Evolutionary conservation across 2,888 invertebrate genomes (phyloP).

Genomic region (Thera obeliscata): DNA sequence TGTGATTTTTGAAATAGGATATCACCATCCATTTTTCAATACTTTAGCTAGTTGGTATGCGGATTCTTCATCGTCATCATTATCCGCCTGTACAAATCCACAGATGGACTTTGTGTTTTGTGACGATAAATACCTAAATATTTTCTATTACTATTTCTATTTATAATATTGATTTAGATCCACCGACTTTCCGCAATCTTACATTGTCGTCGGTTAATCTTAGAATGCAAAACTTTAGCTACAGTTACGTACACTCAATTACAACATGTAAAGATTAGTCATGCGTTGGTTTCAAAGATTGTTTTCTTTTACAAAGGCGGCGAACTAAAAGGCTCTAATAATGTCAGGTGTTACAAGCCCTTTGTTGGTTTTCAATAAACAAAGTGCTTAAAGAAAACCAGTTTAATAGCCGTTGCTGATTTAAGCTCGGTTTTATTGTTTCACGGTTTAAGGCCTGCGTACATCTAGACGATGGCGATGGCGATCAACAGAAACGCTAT

Average conservation of each 20-base stretch:
- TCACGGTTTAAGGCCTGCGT: slow-evolving; percentile 28
- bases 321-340: slow-evolving; percentile 62
- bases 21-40: slow-evolving; percentile 2
- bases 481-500: background rate
- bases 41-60: background rate
- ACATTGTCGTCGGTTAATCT: too few relatives aligned
- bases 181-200: too few relatives aligned
- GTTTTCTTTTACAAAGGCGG: slow-evolving; percentile 46
- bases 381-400: slow-evolving; percentile 71
- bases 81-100: too few relatives aligned
- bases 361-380: slow-evolving; percentile 66
- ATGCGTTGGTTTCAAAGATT: slow-evolving; percentile 30
- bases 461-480: background rate
- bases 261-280: slow-evolving; percentile 32
- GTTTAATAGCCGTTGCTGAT: slow-evolving; percentile 67
- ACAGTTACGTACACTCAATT: slow-evolving; percentile 19
- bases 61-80: too few relatives aligned
- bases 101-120: too few relatives aligned
- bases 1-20: slow-evolving; percentile 9
- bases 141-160: too few relatives aligned
- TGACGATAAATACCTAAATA: too few relatives aligned
- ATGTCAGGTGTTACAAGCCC: slow-evolving; percentile 62
- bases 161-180: too few relatives aligned
- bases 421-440: slow-evolving; percentile 54
- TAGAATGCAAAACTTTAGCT: slow-evolving; percentile 7